Evolutionary conservation across 2,888 invertebrate genomes (phyloP), one percentile per base, ranked within the genome.

Genomic region (Phania funesta): DNA sequence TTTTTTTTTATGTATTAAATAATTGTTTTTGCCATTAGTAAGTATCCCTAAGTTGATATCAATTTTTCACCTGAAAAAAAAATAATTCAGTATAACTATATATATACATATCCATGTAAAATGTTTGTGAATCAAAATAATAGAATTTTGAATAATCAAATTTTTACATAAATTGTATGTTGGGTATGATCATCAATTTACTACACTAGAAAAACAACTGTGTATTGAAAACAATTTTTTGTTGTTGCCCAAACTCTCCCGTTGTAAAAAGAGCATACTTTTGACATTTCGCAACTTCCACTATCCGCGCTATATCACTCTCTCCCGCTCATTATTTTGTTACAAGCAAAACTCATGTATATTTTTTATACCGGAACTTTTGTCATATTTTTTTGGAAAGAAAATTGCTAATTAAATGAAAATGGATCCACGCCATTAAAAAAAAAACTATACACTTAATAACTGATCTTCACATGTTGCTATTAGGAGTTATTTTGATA

Each of bases 221-320:
- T 64, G 74, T 52, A 1, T 8, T n/a, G 38, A 76, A 70, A 70
- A 82, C 77, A 64, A 64, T 77, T 77, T 77, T 82, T 78, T 78
- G 62, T 82, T 82, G 77, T 77, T 77, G 77, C 38, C 35, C 38
- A n/a, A n/a, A 18, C 35, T 58, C 29, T 64, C 20, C 24, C 46
- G 9, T 9, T 44, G n/a, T 56, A 60, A 54, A 32, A 29, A 62
- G 32, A 35, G n/a, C 29, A 46, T 16, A 58, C 20, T 77, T 77
- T 82, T 78, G 74, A 82, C 74, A 54, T 60, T 73, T 73, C 4
- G 13, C 9, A 5, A 52, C 54, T 70, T 44, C 46, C 16, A 60
- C 35, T 62, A 18, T 76, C 56, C 38, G 46, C 50, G 54, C 64
- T 62, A n/a, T 46, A 7, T 46, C 24, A 24, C 24, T 78, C 58